Percentiles rank a stretch among this genome's conserved stretches.
phyloP scores from a whole-genome alignment of 2,113 vertebrate species.

The Psilopsiagon aurifrons region DNA sequence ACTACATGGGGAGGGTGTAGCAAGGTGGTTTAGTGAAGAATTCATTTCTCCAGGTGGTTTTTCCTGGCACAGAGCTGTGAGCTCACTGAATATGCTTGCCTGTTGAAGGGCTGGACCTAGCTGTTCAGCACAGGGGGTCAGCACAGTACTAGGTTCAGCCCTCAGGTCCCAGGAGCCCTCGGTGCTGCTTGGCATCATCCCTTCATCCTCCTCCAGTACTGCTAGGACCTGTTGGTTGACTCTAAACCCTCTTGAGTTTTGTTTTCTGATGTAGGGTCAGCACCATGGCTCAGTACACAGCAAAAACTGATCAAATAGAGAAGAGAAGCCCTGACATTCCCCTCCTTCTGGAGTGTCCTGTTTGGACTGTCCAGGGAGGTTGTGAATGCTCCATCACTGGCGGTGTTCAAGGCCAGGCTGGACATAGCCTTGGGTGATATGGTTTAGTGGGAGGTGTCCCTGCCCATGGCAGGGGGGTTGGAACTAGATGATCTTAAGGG shows the following conservation, averaged over 20 bases:
- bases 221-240: not conserved
- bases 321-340: not conserved
- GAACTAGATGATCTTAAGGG: too few species aligned
- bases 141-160: not conserved
- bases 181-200: too few species aligned
- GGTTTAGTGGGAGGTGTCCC: too few species aligned
- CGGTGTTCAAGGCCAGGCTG: too few species aligned
- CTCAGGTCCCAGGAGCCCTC: not conserved
- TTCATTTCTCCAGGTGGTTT: not conserved
- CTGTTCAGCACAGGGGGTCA: not conserved
- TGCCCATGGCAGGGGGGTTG: too few species aligned
- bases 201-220: fast-evolving
- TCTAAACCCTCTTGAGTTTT: not conserved
- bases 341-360: too few species aligned
- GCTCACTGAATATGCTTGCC: not conserved
- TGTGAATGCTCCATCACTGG: too few species aligned
- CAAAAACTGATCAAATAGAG: fast-evolving
- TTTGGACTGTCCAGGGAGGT: too few species aligned
- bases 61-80: not conserved
- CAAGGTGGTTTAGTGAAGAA: not conserved
- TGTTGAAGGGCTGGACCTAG: not conserved
- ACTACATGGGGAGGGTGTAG: fast-evolving
- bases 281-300: not conserved
- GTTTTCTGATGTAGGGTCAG: not conserved
- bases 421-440: too few species aligned